Base-by-base conservation (phyloP, 1,140 invertebrate genomes). In the Babylonia areolata region DNA sequence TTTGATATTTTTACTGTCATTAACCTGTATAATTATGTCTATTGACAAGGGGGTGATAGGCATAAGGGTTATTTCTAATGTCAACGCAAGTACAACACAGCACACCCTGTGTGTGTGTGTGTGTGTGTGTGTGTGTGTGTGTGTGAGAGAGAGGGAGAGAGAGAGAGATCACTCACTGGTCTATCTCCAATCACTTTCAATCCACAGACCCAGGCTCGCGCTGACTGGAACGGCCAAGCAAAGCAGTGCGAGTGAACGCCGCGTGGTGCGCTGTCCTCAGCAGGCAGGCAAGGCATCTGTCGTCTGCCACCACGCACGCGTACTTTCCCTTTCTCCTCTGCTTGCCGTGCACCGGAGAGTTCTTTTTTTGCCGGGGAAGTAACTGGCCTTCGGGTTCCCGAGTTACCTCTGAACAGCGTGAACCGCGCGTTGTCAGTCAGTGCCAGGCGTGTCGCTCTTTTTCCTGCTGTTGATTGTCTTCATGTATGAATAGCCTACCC, bases 141-240 rank as follows among this genome's bases (percentile, higher is more conserved):
- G n/a, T n/a, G n/a, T n/a, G 58, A 64, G 58, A 64, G 58, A 64
- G 58, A 64, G 58, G 23, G 58, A 64, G 58, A 64, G 58, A 64
- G 58, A 64, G 58, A 20, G 12, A 12, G 58, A 64, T n/a, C 28
- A 20, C 58, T 64, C 20, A n/a, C 2, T 23, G 58, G 5, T 6
- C 12, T 1, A 28, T n/a, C 58, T n/a, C 58, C 58, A 64, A 64
- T 64, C 58, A 64, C 0, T 64, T 64, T n/a, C 20, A n/a, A 23
- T 12, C 20, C 23, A 6, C 15, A 23, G 28, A 23, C 5, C 23
- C 58, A 23, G 12, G 58, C 58, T 20, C 58, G 58, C 58, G 58
- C 58, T 23, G 28, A 2, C n/a, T n/a, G n/a, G 58, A 64, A 0
- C 15, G 58, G 28, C 23, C 15, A 64, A 64, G 58, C 5, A 64